phyloP scores from a whole-genome alignment of 2,888 invertebrate genomes.

The Nemotelus nigrinus region DNA sequence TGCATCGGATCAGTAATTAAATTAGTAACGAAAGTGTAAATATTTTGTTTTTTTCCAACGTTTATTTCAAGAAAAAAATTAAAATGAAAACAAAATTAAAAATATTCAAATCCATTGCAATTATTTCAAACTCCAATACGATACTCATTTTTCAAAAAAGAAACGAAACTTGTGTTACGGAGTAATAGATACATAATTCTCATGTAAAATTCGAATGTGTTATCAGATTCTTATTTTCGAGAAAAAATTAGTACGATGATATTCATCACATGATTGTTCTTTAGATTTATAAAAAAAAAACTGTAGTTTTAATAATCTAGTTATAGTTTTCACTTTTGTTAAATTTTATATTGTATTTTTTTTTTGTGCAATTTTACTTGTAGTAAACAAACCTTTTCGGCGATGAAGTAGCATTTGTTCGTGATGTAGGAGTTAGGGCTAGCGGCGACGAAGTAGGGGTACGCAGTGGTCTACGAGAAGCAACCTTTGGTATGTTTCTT shows the following conservation, averaged over 20 bases:
- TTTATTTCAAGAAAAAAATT: neutral
- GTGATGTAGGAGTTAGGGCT: conserved; percentile 60
- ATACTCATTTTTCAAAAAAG: too few species aligned
- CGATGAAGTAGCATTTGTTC: conserved; percentile 63
- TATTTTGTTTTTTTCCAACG: neutral
- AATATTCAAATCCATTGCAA: too few species aligned
- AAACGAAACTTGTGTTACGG: too few species aligned
- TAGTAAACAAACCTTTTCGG: conserved; percentile 45
- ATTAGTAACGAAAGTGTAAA: neutral
- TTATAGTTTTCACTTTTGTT: neutral
- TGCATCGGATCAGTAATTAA: neutral
- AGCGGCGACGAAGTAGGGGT: conserved; percentile 64
- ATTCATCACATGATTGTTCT: neutral
- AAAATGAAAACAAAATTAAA: too few species aligned
- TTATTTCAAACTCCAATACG: too few species aligned
- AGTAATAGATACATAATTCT: neutral
- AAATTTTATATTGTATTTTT: conserved; percentile 40
- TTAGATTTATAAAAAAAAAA: neutral
- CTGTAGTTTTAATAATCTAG: conserved; percentile 1
- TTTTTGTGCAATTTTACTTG: conserved; percentile 25
- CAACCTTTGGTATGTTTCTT: conserved; percentile 56
- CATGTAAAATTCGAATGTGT: neutral
- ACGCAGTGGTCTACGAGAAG: conserved; percentile 63
- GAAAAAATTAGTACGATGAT: neutral
- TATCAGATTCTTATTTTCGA: neutral